These are phyloP conservation scores for Litoditis marina DNA, from an alignment of 2,888 invertebrate genomes.

Conservation along the genomic window DNA sequence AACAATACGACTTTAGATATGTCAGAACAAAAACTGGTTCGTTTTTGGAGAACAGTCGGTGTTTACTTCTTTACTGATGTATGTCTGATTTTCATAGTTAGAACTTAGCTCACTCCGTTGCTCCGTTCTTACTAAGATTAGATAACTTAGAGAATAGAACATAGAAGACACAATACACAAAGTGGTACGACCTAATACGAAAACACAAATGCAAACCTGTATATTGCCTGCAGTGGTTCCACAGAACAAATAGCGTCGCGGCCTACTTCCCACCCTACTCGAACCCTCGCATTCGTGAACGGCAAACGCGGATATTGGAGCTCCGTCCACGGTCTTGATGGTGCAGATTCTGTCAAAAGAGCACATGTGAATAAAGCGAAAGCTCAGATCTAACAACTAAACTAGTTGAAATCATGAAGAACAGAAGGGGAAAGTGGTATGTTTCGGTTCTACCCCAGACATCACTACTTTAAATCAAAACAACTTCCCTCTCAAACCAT, in stretches of 20 bases:
- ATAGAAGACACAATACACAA: neutral
- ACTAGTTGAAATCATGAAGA: no score
- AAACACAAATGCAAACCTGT: slow-evolving; percentile 66
- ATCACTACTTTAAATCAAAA: no score
- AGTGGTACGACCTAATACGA: neutral
- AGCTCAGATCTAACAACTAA: no score
- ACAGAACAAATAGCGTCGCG: slow-evolving; percentile 82
- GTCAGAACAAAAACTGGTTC: no score
- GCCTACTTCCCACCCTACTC: slow-evolving; percentile 82
- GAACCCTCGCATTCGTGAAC: slow-evolving; percentile 97
- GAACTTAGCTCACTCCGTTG: neutral
- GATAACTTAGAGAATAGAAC: neutral
- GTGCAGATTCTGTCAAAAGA: slow-evolving; percentile 75
- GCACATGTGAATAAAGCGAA: no score
- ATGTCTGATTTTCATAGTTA: no score
- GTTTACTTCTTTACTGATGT: no score
- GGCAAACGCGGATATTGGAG: slow-evolving; percentile 88
- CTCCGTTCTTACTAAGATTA: neutral
- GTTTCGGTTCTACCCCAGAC: neutral
- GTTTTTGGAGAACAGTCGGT: no score
- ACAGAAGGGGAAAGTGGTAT: no score
- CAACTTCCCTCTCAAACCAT: no score
- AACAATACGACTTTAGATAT: no score
- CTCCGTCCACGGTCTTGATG: slow-evolving; percentile 88
- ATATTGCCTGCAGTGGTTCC: slow-evolving; percentile 88